phyloP scores from a whole-genome alignment of 2,888 invertebrate genomes.

The Tolmerus cingulatus region DNA sequence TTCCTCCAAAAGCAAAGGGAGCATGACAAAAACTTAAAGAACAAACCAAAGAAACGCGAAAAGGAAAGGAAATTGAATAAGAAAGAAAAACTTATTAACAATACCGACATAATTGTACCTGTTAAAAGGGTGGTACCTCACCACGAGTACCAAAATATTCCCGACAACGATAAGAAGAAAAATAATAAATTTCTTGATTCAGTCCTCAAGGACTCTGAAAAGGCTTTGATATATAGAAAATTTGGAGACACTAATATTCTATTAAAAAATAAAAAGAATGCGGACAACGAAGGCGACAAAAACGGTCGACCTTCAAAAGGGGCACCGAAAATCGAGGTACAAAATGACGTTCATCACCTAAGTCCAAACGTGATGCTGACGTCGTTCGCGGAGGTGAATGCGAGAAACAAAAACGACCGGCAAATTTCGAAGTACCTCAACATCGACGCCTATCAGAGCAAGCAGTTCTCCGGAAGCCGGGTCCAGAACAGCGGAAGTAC shows the following conservation, averaged over 20 bases:
- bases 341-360: conserved; percentile 41
- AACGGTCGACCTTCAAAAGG: conserved; percentile 4
- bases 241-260: conserved; percentile 51
- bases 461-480: background rate
- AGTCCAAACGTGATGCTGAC: conserved; percentile 47
- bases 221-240: conserved; percentile 47
- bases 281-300: background rate
- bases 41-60: conserved; percentile 48
- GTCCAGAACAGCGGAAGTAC: conserved; percentile 32
- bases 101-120: conserved; percentile 47
- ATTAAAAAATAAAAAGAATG: conserved; percentile 46
- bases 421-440: conserved; percentile 48
- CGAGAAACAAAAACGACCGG: background rate
- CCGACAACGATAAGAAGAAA: conserved; percentile 45
- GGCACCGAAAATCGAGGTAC: conserved; percentile 40
- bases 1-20: conserved; percentile 48
- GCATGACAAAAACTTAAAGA: conserved; percentile 45
- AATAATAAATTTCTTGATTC: conserved; percentile 25
- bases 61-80: conserved; percentile 44
- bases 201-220: conserved; percentile 26
- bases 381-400: conserved; percentile 47
- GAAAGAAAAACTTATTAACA: conserved; percentile 40
- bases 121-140: conserved; percentile 47
- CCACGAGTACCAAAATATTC: conserved; percentile 50
- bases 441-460: conserved; percentile 45